phyloP scores from a whole-genome alignment of 2,888 invertebrate genomes.

The Phlogophora meticulosa region DNA sequence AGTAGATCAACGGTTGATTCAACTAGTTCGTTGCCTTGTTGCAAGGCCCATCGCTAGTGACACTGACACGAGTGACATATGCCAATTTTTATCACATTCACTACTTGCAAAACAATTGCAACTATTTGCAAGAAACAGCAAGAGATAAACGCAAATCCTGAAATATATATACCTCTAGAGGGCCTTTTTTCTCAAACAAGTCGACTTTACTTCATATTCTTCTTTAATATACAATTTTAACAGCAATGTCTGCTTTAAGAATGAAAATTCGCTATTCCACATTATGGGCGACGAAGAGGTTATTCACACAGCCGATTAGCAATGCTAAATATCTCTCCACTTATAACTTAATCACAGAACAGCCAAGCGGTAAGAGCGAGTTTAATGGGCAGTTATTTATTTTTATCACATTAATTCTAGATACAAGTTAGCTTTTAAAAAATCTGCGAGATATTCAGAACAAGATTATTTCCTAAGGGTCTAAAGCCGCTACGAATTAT shows the following conservation, averaged over 20 bases:
- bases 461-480: neutral
- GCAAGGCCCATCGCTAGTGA: too few species aligned
- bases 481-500: neutral
- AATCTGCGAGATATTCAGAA: neutral
- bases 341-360: conserved; percentile 57
- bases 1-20: too few species aligned
- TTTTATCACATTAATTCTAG: too few species aligned
- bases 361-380: conserved; percentile 61
- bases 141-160: neutral
- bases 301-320: conserved; percentile 75
- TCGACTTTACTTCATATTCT: neutral
- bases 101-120: conserved; percentile 50
- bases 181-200: neutral
- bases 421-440: neutral
- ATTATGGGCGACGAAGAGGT: conserved; percentile 75
- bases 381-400: neutral
- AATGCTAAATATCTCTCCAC: conserved; percentile 71
- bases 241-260: conserved; percentile 81
- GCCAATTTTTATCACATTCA: neutral
- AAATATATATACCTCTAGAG: conserved; percentile 1
- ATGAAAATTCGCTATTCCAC: conserved; percentile 74
- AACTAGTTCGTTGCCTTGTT: too few species aligned
- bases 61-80: conserved; percentile 9
- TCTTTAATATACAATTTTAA: neutral
- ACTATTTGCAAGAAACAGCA: neutral